Evolutionary conservation across 2,888 invertebrate genomes (phyloP).

Genomic region (Agapostemon virescens): DNA sequence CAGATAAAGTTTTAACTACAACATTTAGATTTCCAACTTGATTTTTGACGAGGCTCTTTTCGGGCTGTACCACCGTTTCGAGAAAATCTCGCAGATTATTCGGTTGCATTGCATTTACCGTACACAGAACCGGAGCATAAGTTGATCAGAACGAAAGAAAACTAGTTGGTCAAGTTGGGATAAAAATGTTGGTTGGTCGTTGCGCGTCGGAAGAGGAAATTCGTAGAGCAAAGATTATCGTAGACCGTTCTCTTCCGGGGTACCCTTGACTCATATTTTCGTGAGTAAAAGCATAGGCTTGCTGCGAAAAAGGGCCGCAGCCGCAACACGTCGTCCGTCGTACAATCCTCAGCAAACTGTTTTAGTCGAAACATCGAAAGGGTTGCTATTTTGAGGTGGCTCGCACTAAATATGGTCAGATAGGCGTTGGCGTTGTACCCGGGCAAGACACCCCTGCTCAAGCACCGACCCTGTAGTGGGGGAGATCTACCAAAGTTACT

Average conservation of each 20-base stretch:
- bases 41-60: too few relatives aligned
- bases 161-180: background rate
- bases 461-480: constrained; percentile 69
- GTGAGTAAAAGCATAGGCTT: constrained; percentile 45
- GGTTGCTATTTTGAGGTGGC: constrained; percentile 79
- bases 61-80: background rate
- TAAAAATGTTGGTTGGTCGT: background rate
- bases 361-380: constrained; percentile 76
- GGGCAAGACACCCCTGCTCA: constrained; percentile 74
- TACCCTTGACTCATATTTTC: constrained; percentile 71
- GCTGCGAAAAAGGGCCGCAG: constrained; percentile 37
- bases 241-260: constrained; percentile 50
- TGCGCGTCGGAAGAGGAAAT: background rate
- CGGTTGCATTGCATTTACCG: background rate
- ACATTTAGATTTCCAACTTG: too few relatives aligned
- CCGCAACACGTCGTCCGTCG: constrained; percentile 30
- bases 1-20: too few relatives aligned
- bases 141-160: background rate
- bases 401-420: constrained; percentile 80
- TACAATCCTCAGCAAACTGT: constrained; percentile 73
- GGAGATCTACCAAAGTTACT: constrained; percentile 77
- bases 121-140: background rate
- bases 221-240: background rate
- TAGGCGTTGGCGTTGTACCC: constrained; percentile 76
- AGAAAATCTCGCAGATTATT: background rate